Base-by-base conservation (phyloP, 2,888 invertebrate genomes). In the Ectemnius cavifrons region DNA sequence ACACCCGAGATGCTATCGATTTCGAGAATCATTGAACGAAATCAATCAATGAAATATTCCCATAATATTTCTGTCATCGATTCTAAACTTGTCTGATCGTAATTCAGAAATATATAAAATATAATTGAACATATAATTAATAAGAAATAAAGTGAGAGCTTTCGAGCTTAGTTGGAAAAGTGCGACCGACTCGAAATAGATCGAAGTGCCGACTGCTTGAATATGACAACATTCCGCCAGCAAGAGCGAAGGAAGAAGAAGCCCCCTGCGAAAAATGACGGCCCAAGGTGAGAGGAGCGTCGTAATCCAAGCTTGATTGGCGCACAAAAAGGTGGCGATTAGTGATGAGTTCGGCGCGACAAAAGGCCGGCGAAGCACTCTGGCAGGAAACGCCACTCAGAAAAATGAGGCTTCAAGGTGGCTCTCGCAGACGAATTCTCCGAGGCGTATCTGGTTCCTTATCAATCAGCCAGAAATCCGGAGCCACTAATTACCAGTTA, bases 231-330 rank as follows among this genome's bases (percentile, higher is more conserved):
- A 16, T 14, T 16, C n/a, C 52, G 52, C n/a, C 0, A 52, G 16
- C 1, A 1, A 4, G 4, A n/a, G 47, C 2, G 52, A 11, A 16
- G 56, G 4, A 52, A 14, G 28, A 69, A 62, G 58, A 80, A 57
- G 52, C 8, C 18, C 16, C 58, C 60, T 20, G 59, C 52, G 71
- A 75, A 69, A 76, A 66, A 76, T 77, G 75, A 77, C 73, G 56
- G 73, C 71, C 76, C 81, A 83, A 83, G 83, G 80, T 83, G 77
- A 83, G 79, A 82, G 73, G 75, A 89, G 88, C 87, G 87, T 78
- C 84, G 89, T 88, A 91, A 90, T 86, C 84, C 85, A 82, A 91
- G 90, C 90, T 89, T 87, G 83, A 91, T 91, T 89, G 89, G 79
- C 61, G 81, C 67, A 91, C 90, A 91, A 91, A 91, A 90, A 90